Conservation (phyloP, 1,140 invertebrate species). For the Camponotus vicinus region DNA sequence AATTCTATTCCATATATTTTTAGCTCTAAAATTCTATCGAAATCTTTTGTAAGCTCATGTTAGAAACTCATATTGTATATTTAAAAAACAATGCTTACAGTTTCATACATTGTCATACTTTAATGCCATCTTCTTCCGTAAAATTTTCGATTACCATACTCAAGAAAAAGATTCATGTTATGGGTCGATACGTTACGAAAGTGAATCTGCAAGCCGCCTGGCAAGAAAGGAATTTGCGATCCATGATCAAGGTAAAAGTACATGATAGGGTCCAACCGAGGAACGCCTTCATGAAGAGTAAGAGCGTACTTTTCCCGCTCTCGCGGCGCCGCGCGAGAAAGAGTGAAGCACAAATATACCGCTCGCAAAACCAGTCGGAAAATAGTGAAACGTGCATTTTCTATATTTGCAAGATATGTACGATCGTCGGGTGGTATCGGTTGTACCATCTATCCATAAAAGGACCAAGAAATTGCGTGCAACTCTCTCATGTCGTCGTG, state of each 20-base stretch:
- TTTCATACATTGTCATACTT: background rate
- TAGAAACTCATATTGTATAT: no score
- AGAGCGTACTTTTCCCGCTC: conserved; percentile 72
- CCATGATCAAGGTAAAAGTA: conserved; percentile 25
- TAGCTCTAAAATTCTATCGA: background rate
- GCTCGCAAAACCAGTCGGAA: conserved; percentile 73
- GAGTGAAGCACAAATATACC: conserved; percentile 72
- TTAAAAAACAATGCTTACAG: background rate
- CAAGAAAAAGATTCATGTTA: background rate
- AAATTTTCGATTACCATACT: conserved; percentile 5
- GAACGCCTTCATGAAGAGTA: conserved; percentile 67
- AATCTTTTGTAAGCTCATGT: background rate
- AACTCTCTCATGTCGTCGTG: conserved; percentile 12
- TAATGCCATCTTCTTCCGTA: background rate
- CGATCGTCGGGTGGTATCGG: background rate
- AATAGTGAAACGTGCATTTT: conserved; percentile 77
- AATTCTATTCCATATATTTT: background rate
- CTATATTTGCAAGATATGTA: conserved; percentile 9
- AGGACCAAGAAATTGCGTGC: background rate
- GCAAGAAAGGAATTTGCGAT: conserved; percentile 9
- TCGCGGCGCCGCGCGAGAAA: conserved; percentile 63
- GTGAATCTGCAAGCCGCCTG: conserved; percentile 30
- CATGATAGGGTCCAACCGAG: conserved; percentile 1
- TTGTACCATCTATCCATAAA: background rate
- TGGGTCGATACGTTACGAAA: conserved; percentile 26